Evolutionary conservation across 2,113 vertebrate species (phyloP).

Genomic region (Microtus richardsoni): DNA sequence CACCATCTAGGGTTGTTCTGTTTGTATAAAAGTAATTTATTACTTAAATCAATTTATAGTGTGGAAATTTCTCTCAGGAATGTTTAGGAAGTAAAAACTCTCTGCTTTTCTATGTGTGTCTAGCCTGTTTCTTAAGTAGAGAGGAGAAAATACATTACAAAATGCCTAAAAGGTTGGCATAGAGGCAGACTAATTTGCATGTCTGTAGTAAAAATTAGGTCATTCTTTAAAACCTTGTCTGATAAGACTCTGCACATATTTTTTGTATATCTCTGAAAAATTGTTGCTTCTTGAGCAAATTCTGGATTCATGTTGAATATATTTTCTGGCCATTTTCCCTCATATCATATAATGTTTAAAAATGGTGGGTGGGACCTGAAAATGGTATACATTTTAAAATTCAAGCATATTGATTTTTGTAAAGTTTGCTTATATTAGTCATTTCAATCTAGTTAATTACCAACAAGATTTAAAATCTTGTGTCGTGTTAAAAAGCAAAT

Average conservation of each 20-base stretch:
- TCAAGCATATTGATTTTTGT: not conserved
- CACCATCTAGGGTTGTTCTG: not conserved
- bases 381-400: slow-evolving; percentile 43
- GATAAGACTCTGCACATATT: slow-evolving; percentile 35
- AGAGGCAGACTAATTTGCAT: not conserved
- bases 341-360: not conserved
- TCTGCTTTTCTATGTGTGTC: slow-evolving; percentile 27
- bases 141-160: slow-evolving; percentile 59
- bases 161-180: slow-evolving; percentile 54
- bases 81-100: slow-evolving; percentile 29
- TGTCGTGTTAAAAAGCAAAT: not conserved
- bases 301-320: slow-evolving; percentile 35
- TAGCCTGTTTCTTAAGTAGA: slow-evolving; percentile 40
- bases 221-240: slow-evolving; percentile 32
- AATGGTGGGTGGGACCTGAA: not conserved
- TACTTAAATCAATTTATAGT: slow-evolving; percentile 19
- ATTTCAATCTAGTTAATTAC: slow-evolving; percentile 44
- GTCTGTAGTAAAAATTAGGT: slow-evolving; percentile 36
- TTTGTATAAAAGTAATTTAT: slow-evolving; percentile 61
- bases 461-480: slow-evolving; percentile 35
- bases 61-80: slow-evolving; percentile 53
- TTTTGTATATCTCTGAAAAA: slow-evolving; percentile 47
- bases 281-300: slow-evolving; percentile 42
- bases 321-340: slow-evolving; percentile 34
- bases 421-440: slow-evolving; percentile 30